These are phyloP conservation scores for Sebastes melanostomus DNA, from an alignment of 2,797 vertebrate species.

Conservation along the genomic window DNA sequence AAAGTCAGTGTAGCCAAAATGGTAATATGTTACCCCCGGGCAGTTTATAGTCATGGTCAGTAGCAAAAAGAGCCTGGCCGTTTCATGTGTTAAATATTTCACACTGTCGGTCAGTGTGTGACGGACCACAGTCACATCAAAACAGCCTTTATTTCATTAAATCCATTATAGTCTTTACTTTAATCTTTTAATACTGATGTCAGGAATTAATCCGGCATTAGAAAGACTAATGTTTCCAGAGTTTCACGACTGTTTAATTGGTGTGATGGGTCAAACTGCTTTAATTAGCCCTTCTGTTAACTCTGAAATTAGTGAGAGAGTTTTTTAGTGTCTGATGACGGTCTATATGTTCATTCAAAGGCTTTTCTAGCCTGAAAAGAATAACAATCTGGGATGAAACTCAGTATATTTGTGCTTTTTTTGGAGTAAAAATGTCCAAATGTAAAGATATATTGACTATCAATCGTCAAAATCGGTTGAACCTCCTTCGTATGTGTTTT, in stretches of 20 bases:
- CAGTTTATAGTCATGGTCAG: neutral
- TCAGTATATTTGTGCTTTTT: neutral
- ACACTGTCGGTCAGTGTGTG: neutral
- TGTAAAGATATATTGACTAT: slow-evolving; percentile 6
- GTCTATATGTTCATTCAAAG: neutral
- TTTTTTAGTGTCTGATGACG: slow-evolving; percentile 16
- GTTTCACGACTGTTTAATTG: slow-evolving; percentile 50
- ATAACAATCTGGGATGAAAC: neutral
- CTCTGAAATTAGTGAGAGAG: slow-evolving; percentile 32
- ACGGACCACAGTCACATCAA: neutral
- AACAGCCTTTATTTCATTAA: slow-evolving; percentile 27
- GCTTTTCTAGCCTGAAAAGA: neutral
- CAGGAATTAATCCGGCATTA: slow-evolving; percentile 55
- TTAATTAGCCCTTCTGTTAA: slow-evolving; percentile 56
- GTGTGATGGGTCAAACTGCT: slow-evolving; percentile 62
- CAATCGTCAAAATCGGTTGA: neutral
- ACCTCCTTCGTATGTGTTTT: neutral
- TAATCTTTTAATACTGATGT: slow-evolving; percentile 30
- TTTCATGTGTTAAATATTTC: slow-evolving; percentile 11
- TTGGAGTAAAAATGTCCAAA: neutral
- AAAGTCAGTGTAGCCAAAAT: neutral
- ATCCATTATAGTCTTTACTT: slow-evolving; percentile 23
- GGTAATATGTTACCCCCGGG: neutral
- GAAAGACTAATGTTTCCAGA: slow-evolving; percentile 24
- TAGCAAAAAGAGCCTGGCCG: neutral